Percentiles rank a stretch among this genome's conserved stretches.
Conservation (phyloP, 2,113 vertebrate genomes). For the Nibea albiflora region DNA sequence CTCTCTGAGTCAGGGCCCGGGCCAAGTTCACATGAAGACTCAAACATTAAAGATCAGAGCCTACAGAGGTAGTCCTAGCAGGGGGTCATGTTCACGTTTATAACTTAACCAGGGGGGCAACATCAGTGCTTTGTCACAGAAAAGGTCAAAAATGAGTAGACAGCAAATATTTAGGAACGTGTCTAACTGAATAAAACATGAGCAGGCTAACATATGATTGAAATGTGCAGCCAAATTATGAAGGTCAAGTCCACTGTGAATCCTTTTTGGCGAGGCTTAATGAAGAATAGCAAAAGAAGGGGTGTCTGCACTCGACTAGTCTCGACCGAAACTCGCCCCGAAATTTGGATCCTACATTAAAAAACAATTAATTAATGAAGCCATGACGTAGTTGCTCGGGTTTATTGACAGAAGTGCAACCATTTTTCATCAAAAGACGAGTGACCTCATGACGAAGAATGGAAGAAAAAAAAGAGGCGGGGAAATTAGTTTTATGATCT, state of each 20-base stretch:
- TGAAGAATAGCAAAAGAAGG: slow-evolving; percentile 35
- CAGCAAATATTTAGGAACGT: background rate
- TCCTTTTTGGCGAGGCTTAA: slow-evolving; percentile 13
- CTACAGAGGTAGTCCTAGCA: slow-evolving; percentile 23
- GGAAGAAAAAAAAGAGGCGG: slow-evolving; percentile 6
- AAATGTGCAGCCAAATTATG: slow-evolving; percentile 20
- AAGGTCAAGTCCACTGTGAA: slow-evolving; percentile 27
- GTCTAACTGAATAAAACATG: slow-evolving; percentile 23
- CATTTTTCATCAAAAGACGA: slow-evolving; percentile 31
- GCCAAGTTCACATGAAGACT: slow-evolving; percentile 44
- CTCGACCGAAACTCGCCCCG: background rate
- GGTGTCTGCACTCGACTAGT: background rate
- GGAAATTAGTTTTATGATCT: slow-evolving; percentile 80
- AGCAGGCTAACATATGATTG: background rate
- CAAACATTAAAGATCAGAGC: slow-evolving; percentile 33
- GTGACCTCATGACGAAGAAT: slow-evolving; percentile 20
- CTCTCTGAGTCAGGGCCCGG: slow-evolving; percentile 50
- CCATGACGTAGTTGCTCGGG: slow-evolving; percentile 2
- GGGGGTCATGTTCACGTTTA: slow-evolving; percentile 55
- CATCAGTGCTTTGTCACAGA: slow-evolving; percentile 38
- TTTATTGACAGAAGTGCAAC: slow-evolving; percentile 29
- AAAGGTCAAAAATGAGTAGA: slow-evolving; percentile 25
- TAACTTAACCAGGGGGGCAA: slow-evolving; percentile 29
- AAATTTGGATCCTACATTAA: background rate
- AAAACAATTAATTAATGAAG: slow-evolving; percentile 5